phyloP scores from a whole-genome alignment of 2,888 invertebrate genomes.

The Volucella inflata region DNA sequence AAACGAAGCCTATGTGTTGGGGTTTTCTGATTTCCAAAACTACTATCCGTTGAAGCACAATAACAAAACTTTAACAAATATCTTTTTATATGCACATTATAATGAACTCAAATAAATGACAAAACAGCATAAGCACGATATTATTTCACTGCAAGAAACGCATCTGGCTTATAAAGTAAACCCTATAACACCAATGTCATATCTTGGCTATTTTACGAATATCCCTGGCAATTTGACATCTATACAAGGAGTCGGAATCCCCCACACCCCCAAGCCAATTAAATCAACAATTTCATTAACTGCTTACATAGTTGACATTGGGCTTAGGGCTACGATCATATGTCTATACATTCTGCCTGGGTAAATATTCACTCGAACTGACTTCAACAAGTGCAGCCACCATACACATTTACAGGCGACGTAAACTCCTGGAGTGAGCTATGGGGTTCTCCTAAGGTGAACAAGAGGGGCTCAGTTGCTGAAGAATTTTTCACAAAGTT shows the following conservation, averaged over 20 bases:
- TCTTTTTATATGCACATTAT: constrained; percentile 7
- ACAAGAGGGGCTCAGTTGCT: too few species aligned
- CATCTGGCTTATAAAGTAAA: not conserved
- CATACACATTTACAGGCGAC: too few species aligned
- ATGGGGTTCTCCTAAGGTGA: too few species aligned
- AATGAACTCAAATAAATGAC: too few species aligned
- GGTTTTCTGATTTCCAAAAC: too few species aligned
- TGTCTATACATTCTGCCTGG: not conserved
- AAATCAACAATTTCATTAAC: constrained; percentile 11
- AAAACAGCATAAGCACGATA: not conserved
- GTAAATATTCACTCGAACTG: too few species aligned
- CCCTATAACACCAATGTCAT: constrained; percentile 5
- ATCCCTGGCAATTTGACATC: not conserved
- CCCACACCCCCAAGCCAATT: not conserved
- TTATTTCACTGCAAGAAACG: constrained; percentile 11
- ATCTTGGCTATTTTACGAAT: not conserved
- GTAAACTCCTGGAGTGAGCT: too few species aligned
- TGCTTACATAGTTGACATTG: not conserved
- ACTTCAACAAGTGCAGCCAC: too few species aligned
- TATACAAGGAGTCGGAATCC: constrained; percentile 7
- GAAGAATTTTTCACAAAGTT: too few species aligned
- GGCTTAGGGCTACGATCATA: not conserved
- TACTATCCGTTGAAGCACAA: too few species aligned
- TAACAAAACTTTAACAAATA: not conserved
- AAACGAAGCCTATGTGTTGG: too few species aligned